These are phyloP conservation scores for Pristis pectinata DNA, from an alignment of 2,797 vertebrate species.

Conservation along the genomic window DNA sequence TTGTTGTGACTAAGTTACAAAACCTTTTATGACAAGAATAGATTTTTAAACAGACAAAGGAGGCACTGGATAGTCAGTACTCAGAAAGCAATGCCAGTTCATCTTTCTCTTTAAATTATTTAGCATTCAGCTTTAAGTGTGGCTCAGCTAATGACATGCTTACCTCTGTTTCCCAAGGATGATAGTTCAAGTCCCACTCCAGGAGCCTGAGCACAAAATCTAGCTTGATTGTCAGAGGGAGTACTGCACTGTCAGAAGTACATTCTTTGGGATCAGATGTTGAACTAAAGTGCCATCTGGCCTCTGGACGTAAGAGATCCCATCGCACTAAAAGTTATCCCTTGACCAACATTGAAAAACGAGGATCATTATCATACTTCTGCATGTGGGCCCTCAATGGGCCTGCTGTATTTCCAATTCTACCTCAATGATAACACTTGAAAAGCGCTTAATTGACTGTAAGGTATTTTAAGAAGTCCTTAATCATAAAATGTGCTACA, in stretches of 20 bases:
- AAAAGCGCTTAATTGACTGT: not conserved
- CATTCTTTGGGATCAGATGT: not conserved
- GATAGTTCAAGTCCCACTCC: not conserved
- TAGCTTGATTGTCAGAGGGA: not conserved
- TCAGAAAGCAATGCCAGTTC: not conserved
- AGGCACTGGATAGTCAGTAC: not conserved
- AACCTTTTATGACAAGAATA: not conserved
- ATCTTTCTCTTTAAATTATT: slow-evolving; percentile 2
- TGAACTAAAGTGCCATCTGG: not conserved
- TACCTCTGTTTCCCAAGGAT: not conserved
- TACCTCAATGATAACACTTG: not conserved
- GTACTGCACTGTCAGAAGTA: not conserved
- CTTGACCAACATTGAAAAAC: not conserved
- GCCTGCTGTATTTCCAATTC: not conserved
- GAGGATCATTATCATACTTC: not conserved
- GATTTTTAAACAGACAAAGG: not conserved
- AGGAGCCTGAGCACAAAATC: slow-evolving; percentile 17
- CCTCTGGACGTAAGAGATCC: not conserved
- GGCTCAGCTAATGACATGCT: not conserved
- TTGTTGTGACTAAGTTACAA: not conserved
- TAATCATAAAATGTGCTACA: too few relatives aligned
- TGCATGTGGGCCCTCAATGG: not conserved
- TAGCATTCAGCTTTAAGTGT: not conserved
- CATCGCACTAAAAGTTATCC: not conserved
- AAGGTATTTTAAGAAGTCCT: not conserved